phyloP scores from a whole-genome alignment of 2,797 vertebrate genomes.

The Sebastiscus tertius region DNA sequence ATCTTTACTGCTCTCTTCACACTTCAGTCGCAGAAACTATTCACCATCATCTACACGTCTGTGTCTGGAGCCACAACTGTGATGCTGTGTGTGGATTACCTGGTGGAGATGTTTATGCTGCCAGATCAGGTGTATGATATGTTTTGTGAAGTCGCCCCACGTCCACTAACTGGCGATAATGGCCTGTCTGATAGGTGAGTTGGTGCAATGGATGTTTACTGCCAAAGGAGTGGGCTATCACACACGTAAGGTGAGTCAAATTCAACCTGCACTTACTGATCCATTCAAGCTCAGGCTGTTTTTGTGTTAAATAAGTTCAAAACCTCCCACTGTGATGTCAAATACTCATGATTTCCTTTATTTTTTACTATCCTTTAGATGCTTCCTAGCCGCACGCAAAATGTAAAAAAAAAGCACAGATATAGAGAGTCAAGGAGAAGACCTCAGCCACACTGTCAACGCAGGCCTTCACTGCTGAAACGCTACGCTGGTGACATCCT shows the following conservation, averaged over 20 bases:
- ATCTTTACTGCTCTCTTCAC: constrained; percentile 82
- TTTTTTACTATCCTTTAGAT: not conserved
- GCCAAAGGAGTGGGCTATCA: constrained; percentile 75
- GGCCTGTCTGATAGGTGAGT: constrained; percentile 80
- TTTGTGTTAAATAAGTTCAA: not conserved
- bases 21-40: constrained; percentile 86
- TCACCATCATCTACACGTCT: constrained; percentile 85
- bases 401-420: constrained; percentile 73
- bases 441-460: constrained; percentile 66
- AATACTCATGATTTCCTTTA: not conserved
- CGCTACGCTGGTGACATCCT: constrained; percentile 87
- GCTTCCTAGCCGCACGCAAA: constrained; percentile 71
- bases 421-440: constrained; percentile 79
- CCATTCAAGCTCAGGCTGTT: not conserved
- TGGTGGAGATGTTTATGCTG: constrained; percentile 81
- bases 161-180: constrained; percentile 84
- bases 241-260: constrained; percentile 83
- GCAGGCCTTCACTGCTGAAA: constrained; percentile 70
- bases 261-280: not conserved
- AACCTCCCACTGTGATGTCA: not conserved
- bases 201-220: constrained; percentile 89
- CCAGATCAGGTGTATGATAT: constrained; percentile 78
- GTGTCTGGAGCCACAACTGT: constrained; percentile 83
- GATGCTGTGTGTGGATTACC: constrained; percentile 85
- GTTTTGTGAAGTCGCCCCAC: constrained; percentile 69